Base-by-base conservation (phyloP, 2,888 invertebrate genomes). In the Mythimna ferrago region DNA sequence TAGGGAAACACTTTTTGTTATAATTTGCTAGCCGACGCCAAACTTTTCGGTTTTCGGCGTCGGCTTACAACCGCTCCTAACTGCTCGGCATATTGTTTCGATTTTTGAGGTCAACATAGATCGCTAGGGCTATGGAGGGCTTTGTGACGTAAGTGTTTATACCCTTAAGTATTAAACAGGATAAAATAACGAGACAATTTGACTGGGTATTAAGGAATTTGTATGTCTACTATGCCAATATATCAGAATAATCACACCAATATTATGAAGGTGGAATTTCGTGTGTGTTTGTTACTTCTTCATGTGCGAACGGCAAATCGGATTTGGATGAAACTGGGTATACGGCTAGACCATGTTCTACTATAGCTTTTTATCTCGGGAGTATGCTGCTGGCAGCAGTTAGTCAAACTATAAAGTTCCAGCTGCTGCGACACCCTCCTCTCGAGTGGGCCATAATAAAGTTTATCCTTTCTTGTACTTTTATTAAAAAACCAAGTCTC, bases 21-120 rank as follows among this genome's bases (percentile, higher is more conserved):
- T 89, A 90, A 91, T 89, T 90, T 89, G 88, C 87, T 88, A 86
- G 83, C 71, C 32, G 58, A 64, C 78, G 62, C 63, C 44, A 86
- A 88, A 86, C 81, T 89, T 89, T 87, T 86, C 68, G 83, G 76
- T 71, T 79, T 75, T 78, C 64, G 78, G 76, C 84, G 81, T 57
- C 63, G 35, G 66, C 53, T 65, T 73, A 71, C 66, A 66, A 58
- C 57, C 65, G 26, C 32, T 35, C 56, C 35, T 61, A 68, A 78
- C 67, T 62, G 68, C 63, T 21, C 19, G 21, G 10, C 41, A 26
- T 26, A 38, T 41, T 44, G 66, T 81, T 78, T 71, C 66, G 63
- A 81, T 78, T 70, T 80, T 76, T 35, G 67, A 71, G 71, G 56
- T 64, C 16, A 32, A 26, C 66, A 54, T 58, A 56, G 57, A 72